Conservation (phyloP, 2,113 vertebrate species). For the Hassar affinis region DNA sequence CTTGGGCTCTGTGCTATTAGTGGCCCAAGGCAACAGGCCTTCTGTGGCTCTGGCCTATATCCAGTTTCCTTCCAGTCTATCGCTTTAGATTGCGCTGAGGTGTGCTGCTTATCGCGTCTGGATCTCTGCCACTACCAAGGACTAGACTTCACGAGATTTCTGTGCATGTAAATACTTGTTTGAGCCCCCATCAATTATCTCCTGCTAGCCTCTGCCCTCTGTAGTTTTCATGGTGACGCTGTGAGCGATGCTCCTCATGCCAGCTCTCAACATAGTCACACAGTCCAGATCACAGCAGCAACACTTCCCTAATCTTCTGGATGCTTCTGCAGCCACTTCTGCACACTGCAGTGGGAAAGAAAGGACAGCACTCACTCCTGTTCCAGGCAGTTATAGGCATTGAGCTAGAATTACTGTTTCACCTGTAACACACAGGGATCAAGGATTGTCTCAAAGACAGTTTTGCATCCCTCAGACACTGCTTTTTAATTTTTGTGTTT, state of each 20-base stretch:
- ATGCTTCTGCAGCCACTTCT: slow-evolving; percentile 8
- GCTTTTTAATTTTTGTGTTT: not conserved
- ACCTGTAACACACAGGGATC: too few species aligned
- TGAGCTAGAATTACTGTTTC: not conserved
- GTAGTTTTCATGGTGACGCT: slow-evolving; percentile 50
- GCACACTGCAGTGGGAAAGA: slow-evolving; percentile 1
- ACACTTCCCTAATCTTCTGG: not conserved
- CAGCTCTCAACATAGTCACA: not conserved
- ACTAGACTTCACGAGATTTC: slow-evolving; percentile 36
- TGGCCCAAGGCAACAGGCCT: slow-evolving; percentile 33
- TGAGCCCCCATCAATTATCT: slow-evolving; percentile 46
- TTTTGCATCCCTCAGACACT: not conserved
- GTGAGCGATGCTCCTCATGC: not conserved
- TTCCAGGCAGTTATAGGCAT: slow-evolving; percentile 8
- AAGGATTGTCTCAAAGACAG: not conserved
- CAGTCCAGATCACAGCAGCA: slow-evolving; percentile 12
- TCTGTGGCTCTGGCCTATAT: slow-evolving; percentile 15
- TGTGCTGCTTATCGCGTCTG: slow-evolving; percentile 38
- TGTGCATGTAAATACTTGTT: slow-evolving; percentile 41
- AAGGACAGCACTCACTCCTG: not conserved
- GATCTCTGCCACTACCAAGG: slow-evolving; percentile 46
- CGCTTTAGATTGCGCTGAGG: slow-evolving; percentile 20
- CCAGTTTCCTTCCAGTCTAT: slow-evolving; percentile 9
- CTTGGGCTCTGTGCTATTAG: slow-evolving; percentile 20
- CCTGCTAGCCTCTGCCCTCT: slow-evolving; percentile 39